Evolutionary conservation across 1,140 invertebrate species (phyloP).

Genomic region (Phenacoccus solenopsis): DNA sequence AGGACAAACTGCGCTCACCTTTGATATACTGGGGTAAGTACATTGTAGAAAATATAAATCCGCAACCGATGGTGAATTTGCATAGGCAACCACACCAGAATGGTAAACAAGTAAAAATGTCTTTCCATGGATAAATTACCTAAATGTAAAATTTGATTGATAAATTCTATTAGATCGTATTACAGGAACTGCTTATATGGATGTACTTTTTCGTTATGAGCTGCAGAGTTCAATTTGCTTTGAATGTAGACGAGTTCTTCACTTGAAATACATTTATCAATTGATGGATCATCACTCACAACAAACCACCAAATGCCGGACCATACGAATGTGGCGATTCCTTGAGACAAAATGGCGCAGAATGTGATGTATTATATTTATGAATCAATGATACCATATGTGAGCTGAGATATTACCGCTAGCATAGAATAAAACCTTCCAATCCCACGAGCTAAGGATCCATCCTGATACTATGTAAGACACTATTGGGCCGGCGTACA

Average conservation of each 20-base stretch:
- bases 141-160: no score
- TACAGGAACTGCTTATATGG: no score
- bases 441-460: neutral
- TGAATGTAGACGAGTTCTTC: constrained; percentile 67
- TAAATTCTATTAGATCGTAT: no score
- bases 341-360: no score
- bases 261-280: constrained; percentile 56
- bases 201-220: neutral
- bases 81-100: neutral
- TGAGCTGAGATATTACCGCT: neutral
- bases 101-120: neutral
- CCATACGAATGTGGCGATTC: constrained; percentile 53
- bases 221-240: constrained; percentile 24
- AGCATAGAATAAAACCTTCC: neutral
- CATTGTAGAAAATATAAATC: neutral
- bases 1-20: neutral
- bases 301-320: constrained; percentile 52
- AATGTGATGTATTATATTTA: no score
- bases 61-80: neutral
- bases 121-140: constrained; percentile 1
- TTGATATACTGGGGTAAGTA: neutral
- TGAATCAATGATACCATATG: no score
- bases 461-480: constrained; percentile 37
- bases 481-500: constrained; percentile 36
- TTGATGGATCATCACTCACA: constrained; percentile 60